Evolutionary conservation across 1,140 invertebrate species (phyloP).

Genomic region (Apocrypta bakeri): DNA sequence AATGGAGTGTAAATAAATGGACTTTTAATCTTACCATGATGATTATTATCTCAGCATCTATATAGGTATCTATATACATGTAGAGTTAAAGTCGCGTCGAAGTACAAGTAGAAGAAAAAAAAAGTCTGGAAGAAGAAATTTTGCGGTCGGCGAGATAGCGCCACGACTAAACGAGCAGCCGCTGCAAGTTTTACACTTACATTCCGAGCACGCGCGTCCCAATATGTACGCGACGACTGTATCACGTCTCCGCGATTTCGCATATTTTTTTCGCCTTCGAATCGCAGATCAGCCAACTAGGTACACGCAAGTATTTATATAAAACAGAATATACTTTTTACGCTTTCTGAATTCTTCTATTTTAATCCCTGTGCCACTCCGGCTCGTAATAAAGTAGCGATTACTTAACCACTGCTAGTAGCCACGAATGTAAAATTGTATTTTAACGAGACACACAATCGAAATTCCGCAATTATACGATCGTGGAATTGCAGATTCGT

Average conservation of each 20-base stretch:
- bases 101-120: not conserved
- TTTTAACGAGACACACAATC: not conserved
- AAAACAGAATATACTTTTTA: too few relatives aligned
- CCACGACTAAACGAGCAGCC: not conserved
- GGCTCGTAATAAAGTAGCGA: not conserved
- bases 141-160: not conserved
- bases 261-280: constrained; percentile 54
- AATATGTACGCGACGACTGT: constrained; percentile 58
- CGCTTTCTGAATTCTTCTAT: too few relatives aligned
- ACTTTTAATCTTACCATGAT: not conserved
- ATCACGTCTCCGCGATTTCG: constrained; percentile 59
- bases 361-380: too few relatives aligned
- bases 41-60: too few relatives aligned
- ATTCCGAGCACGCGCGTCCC: constrained; percentile 55
- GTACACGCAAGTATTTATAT: not conserved
- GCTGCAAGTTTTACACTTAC: constrained; percentile 47
- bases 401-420: not conserved
- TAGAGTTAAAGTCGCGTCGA: too few relatives aligned
- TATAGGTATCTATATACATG: too few relatives aligned
- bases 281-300: not conserved
- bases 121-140: not conserved
- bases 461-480: not conserved
- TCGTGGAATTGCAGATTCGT: not conserved
- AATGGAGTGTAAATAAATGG: not conserved
- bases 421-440: not conserved